Base-by-base conservation (phyloP, 2,888 invertebrate genomes). In the Noctuana brunneofusca region DNA sequence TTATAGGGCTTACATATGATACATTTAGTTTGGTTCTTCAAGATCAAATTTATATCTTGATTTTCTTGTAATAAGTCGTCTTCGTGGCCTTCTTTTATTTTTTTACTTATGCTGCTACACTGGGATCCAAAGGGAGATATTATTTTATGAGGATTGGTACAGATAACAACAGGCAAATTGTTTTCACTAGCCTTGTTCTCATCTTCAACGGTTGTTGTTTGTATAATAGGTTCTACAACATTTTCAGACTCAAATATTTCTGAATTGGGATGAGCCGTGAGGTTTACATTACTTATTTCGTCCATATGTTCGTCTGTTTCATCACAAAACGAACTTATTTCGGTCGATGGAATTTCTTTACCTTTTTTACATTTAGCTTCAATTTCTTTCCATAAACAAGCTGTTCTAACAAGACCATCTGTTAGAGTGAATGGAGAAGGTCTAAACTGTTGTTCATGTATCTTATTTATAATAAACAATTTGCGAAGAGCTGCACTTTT, bases 341-440 rank as follows among this genome's bases (percentile, higher is more conserved):
- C 70, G 18, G 57, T 43, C 38, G 18, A 64, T 48, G 32, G 46
- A 20, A 58, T 46, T 22, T 27, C 12, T 46, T 58, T 69, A 69
- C 71, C 5, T 27, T 6, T 57, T 55, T 12, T 66, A 60, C 1
- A 54, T 48, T 12, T 35, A 12, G 20, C 8, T 71, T 76, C 65
- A 20, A 80, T 65, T 53, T 67, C 58, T 64, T 73, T 54, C 88
- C 88, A 87, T 67, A 72, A 74, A n/a, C 70, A 70, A 35, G 77
- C 70, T 49, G 88, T 89, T 69, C 88, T 82, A 54, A 73, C 74
- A 38, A 86, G 70, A 48, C 74, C 71, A 8, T 79, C 74, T 3
- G 81, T 84, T 63, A 88, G 69, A 58, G 81, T 75, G 71, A 89
- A 89, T 0, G 90, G 89, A 1, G 88, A 82, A 38, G 67, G 69